Percentiles rank a stretch among this genome's conserved stretches.
These are phyloP conservation scores for Eustalomyia histrio DNA, from an alignment of 2,888 invertebrate species.

Conservation along the genomic window DNA sequence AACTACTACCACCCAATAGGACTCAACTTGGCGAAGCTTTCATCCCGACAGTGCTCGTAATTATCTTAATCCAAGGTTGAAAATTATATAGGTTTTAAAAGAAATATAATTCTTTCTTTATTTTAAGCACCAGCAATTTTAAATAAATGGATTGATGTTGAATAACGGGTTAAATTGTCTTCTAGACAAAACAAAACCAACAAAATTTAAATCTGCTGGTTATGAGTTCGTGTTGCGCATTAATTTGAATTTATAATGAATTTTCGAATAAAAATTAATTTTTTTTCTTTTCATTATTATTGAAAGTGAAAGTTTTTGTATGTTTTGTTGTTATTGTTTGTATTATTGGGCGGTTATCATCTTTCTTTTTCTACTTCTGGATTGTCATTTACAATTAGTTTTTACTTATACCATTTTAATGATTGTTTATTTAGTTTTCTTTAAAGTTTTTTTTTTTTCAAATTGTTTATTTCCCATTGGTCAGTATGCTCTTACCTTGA, in stretches of 20 bases:
- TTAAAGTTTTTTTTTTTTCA: too few species aligned
- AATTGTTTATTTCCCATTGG: too few species aligned
- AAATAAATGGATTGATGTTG: too few species aligned
- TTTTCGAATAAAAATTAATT: slow-evolving; percentile 18
- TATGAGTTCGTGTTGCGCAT: slow-evolving; percentile 30
- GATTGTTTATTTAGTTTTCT: slow-evolving; percentile 16
- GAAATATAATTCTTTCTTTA: too few species aligned
- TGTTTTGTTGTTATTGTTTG: too few species aligned
- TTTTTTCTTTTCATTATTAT: slow-evolving; percentile 31
- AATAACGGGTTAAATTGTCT: too few species aligned
- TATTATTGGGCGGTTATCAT: slow-evolving; percentile 14
- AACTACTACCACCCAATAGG: too few species aligned
- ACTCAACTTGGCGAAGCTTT: too few species aligned
- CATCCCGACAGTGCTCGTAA: too few species aligned
- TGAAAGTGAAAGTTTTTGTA: slow-evolving; percentile 62
- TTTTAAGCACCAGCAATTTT: too few species aligned
- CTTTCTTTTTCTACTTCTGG: slow-evolving; percentile 23
- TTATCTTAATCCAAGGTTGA: too few species aligned
- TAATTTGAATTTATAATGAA: slow-evolving; percentile 48
- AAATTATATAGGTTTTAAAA: too few species aligned
- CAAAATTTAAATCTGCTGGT: not conserved
- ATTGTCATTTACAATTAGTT: slow-evolving; percentile 17
- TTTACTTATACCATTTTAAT: not conserved
- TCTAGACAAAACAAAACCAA: not conserved
- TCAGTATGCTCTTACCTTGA: slow-evolving; percentile 24